Conservation (phyloP, 2,888 invertebrate genomes). For the Eulithis testata region DNA sequence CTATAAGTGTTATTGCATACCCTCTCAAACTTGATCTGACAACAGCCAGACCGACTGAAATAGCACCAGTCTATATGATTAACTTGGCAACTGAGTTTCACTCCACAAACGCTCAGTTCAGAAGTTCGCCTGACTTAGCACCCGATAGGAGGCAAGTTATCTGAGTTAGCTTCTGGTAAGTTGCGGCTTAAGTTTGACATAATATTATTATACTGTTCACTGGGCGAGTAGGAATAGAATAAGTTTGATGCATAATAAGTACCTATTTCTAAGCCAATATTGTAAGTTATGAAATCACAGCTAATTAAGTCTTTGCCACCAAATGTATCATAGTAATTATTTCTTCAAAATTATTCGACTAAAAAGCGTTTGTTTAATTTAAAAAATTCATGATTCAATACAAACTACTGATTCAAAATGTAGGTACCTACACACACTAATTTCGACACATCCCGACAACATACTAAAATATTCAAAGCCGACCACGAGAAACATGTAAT, state of each 20-base stretch:
- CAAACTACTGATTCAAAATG: no score
- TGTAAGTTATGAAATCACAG: no score
- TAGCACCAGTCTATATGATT: conserved; percentile 47
- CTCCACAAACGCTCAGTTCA: conserved; percentile 69
- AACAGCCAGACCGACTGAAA: conserved; percentile 32
- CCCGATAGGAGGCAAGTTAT: conserved; percentile 74
- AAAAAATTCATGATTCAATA: no score
- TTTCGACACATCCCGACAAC: background rate
- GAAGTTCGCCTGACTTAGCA: conserved; percentile 75
- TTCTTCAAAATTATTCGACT: no score
- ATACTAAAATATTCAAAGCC: conserved; percentile 14
- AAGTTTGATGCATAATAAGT: background rate
- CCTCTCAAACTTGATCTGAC: conserved; percentile 20
- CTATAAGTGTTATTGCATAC: background rate
- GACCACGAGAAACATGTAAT: conserved; percentile 17
- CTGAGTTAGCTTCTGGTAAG: conserved; percentile 68
- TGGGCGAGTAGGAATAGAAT: conserved; percentile 35
- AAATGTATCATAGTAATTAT: no score
- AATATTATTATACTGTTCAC: conserved; percentile 66
- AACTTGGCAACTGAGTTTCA: conserved; percentile 63
- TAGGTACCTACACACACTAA: no score
- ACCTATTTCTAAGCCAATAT: no score
- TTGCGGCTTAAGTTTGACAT: conserved; percentile 70
- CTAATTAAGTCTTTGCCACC: no score
- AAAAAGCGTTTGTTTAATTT: no score